phyloP scores from a whole-genome alignment of 2,888 invertebrate genomes.

The Eupeodes luniger region DNA sequence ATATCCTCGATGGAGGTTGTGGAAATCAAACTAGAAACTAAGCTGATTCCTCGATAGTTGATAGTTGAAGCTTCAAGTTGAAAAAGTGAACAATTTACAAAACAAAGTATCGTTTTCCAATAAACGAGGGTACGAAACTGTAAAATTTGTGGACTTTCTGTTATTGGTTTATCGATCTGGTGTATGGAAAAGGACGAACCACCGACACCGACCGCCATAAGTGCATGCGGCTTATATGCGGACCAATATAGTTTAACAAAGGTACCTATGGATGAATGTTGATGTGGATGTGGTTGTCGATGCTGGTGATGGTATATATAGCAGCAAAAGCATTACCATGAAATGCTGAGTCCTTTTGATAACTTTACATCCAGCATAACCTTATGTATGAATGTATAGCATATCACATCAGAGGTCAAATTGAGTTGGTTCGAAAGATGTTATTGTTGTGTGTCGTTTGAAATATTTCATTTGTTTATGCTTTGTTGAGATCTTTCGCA shows the following conservation, averaged over 20 bases:
- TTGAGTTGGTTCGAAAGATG: too few relatives aligned
- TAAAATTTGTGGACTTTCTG: slow-evolving; percentile 74
- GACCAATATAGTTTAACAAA: not conserved
- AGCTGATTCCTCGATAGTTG: slow-evolving; percentile 14
- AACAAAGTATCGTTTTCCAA: slow-evolving; percentile 71
- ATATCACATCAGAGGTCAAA: too few relatives aligned
- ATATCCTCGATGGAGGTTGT: not conserved
- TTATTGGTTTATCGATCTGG: slow-evolving; percentile 71
- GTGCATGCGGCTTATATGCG: slow-evolving; percentile 34
- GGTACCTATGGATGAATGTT: not conserved
- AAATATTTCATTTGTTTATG: too few relatives aligned
- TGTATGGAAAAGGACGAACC: slow-evolving; percentile 21
- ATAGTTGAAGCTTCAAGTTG: not conserved
- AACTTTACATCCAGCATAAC: too few relatives aligned
- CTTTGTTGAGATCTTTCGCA: too few relatives aligned
- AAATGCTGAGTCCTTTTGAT: too few relatives aligned
- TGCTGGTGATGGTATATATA: too few relatives aligned
- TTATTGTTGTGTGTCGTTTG: too few relatives aligned
- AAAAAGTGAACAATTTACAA: slow-evolving; percentile 52
- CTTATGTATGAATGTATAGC: too few relatives aligned
- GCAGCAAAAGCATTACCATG: too few relatives aligned
- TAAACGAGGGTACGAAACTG: slow-evolving; percentile 65
- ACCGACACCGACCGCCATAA: not conserved
- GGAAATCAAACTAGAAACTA: slow-evolving; percentile 5
- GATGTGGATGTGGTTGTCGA: too few relatives aligned